Conservation (phyloP, 2,797 vertebrate species). For the Anguilla pacifica region DNA sequence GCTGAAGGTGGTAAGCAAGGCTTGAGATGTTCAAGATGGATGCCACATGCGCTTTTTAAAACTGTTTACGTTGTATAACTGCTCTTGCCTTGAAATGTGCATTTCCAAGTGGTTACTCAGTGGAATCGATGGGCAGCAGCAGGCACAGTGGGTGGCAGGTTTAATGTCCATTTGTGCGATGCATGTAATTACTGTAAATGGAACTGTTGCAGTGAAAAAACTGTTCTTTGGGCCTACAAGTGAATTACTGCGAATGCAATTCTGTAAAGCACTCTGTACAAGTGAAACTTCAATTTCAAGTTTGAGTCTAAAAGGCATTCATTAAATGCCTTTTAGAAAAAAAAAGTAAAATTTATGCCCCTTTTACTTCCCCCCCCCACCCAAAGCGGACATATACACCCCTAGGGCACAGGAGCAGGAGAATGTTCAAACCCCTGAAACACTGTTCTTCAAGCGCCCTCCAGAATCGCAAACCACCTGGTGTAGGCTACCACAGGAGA, state of each 20-base stretch:
- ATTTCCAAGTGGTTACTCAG: neutral
- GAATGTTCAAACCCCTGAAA: no score
- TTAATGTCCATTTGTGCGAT: neutral
- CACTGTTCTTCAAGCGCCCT: no score
- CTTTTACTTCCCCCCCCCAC: no score
- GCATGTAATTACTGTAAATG: constrained; percentile 11
- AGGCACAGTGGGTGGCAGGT: neutral
- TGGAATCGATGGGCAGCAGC: neutral
- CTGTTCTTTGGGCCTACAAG: neutral
- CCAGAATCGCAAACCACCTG: neutral
- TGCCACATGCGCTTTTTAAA: neutral
- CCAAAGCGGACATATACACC: no score
- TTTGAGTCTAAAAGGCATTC: neutral
- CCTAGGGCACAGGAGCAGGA: no score
- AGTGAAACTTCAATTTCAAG: neutral
- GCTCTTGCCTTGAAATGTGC: neutral
- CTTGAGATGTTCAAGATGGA: neutral
- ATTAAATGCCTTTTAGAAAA: no score
- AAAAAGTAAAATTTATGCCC: no score
- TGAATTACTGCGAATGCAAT: neutral
- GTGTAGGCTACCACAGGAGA: no score
- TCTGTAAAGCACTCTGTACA: neutral
- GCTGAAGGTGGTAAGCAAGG: neutral
- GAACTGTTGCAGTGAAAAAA: neutral
- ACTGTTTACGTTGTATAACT: neutral